Evolutionary conservation across 1,140 invertebrate species (phyloP).

Genomic region (Macrotrachela quadricornifera): DNA sequence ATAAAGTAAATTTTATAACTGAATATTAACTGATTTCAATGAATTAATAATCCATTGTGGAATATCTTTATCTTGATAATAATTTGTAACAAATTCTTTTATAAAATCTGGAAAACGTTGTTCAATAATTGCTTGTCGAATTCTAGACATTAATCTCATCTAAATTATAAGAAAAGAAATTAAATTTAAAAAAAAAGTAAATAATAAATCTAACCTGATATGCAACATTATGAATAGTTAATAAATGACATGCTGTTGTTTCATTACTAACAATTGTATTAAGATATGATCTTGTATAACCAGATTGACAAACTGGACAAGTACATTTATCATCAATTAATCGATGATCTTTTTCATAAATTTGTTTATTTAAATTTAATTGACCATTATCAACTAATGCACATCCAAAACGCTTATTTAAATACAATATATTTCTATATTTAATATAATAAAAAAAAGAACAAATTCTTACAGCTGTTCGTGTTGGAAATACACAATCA

Average conservation of each 20-base stretch:
- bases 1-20: not conserved
- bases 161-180: not conserved
- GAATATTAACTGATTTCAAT: slow-evolving; percentile 5
- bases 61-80: not conserved
- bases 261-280: slow-evolving; percentile 53
- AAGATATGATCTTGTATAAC: slow-evolving; percentile 71
- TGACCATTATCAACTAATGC: slow-evolving; percentile 61
- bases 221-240: slow-evolving; percentile 70
- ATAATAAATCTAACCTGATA: slow-evolving; percentile 42
- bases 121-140: not conserved
- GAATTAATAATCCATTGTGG: slow-evolving; percentile 2
- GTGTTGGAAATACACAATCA: slow-evolving; percentile 93
- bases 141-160: slow-evolving; percentile 7
- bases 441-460: too few species aligned
- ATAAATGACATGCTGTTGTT: slow-evolving; percentile 70
- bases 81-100: not conserved
- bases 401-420: slow-evolving; percentile 76
- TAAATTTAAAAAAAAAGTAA: not conserved
- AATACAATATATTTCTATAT: too few species aligned
- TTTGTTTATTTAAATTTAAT: slow-evolving; percentile 56
- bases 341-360: slow-evolving; percentile 51
- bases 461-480: slow-evolving; percentile 59
- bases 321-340: slow-evolving; percentile 68
- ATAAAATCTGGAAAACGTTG: slow-evolving; percentile 4
- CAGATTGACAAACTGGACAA: slow-evolving; percentile 63